Percentiles rank a stretch among this genome's conserved stretches.
Conservation (phyloP, 2,888 invertebrate species). For the Epicampocera succincta region DNA sequence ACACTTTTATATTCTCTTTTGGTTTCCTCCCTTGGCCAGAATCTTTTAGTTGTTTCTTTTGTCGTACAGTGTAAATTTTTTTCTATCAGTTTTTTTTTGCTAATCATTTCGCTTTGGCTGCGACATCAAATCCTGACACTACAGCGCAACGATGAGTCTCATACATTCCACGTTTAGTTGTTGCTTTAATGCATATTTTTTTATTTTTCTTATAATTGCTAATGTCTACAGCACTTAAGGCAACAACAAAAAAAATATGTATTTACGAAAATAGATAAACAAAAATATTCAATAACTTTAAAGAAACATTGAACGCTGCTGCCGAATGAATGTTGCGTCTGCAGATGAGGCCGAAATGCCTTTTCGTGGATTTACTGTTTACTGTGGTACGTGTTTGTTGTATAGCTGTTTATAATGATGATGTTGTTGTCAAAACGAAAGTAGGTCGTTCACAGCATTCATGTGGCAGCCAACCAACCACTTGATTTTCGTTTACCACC, state of each 20-base stretch:
- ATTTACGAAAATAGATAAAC: too few species aligned
- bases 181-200: too few species aligned
- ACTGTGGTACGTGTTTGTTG: slow-evolving; percentile 15
- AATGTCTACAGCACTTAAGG: slow-evolving; percentile 15
- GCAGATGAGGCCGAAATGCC: background rate
- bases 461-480: slow-evolving; percentile 36
- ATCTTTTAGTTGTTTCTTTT: too few species aligned
- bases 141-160: too few species aligned
- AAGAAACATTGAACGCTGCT: background rate
- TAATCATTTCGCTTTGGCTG: too few species aligned
- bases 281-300: too few species aligned
- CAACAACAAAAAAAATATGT: background rate
- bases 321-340: background rate
- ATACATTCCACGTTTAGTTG: too few species aligned
- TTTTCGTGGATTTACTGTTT: background rate
- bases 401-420: slow-evolving; percentile 34
- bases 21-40: too few species aligned
- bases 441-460: slow-evolving; percentile 67
- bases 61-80: too few species aligned
- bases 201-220: slow-evolving; percentile 34
- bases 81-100: too few species aligned
- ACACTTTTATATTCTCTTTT: too few species aligned
- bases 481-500: slow-evolving; percentile 18
- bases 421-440: slow-evolving; percentile 67
- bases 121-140: too few species aligned